These are phyloP conservation scores for Boleophthalmus pectinirostris DNA, from an alignment of 2,113 vertebrate species.

Conservation along the genomic window DNA sequence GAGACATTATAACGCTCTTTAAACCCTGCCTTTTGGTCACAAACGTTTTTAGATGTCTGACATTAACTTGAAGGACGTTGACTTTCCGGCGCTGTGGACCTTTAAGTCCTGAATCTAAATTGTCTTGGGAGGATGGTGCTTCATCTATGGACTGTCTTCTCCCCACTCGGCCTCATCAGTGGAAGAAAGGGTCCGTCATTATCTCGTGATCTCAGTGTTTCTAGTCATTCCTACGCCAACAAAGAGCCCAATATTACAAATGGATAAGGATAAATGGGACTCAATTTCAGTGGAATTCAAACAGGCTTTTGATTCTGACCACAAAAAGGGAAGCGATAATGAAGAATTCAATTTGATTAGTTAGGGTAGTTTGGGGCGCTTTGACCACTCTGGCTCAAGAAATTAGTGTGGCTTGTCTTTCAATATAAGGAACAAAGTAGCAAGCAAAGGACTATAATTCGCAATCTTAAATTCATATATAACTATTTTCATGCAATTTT, in stretches of 20 bases:
- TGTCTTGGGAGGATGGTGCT: conserved; percentile 66
- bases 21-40: conserved; percentile 57
- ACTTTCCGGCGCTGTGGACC: conserved; percentile 43
- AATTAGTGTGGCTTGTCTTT: conserved; percentile 30
- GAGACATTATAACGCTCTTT: conserved; percentile 47
- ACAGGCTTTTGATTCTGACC: conserved; percentile 44
- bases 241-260: conserved; percentile 59
- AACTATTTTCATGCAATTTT: background rate
- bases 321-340: conserved; percentile 29
- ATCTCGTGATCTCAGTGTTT: conserved; percentile 66
- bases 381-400: conserved; percentile 33
- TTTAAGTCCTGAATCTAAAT: conserved; percentile 67
- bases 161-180: conserved; percentile 71
- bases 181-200: conserved; percentile 63
- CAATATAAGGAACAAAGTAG: conserved; percentile 43
- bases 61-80: conserved; percentile 59
- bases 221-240: conserved; percentile 51
- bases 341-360: conserved; percentile 58
- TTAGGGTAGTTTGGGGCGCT: conserved; percentile 33
- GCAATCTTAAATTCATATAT: background rate
- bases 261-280: conserved; percentile 59
- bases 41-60: conserved; percentile 62
- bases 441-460: background rate
- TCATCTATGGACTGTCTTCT: conserved; percentile 73
- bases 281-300: conserved; percentile 63